Conservation (phyloP, 2,113 vertebrate species). For the Halichoeres trimaculatus region DNA sequence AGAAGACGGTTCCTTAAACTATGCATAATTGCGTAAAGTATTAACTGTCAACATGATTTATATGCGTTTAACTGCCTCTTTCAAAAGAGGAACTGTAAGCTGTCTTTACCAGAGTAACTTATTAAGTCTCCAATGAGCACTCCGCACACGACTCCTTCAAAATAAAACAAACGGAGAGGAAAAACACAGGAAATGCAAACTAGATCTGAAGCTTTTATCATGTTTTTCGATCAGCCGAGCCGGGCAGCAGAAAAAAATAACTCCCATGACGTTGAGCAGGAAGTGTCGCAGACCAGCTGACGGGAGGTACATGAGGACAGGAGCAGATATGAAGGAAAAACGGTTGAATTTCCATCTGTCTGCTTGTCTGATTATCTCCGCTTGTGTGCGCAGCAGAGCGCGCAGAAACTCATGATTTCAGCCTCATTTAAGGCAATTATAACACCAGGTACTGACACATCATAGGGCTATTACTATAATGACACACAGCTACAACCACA, state of each 20-base stretch:
- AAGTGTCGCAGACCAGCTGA: conserved; percentile 25
- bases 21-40: no score
- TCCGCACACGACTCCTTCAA: background rate
- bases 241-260: background rate
- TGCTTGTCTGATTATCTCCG: background rate
- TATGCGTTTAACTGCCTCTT: no score
- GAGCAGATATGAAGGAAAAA: background rate
- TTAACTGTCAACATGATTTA: no score
- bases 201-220: background rate
- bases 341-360: background rate
- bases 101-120: no score
- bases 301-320: background rate
- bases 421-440: background rate
- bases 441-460: background rate
- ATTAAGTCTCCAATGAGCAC: no score
- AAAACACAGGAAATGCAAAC: no score
- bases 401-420: background rate
- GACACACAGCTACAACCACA: background rate
- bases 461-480: background rate
- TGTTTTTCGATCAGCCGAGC: background rate
- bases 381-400: background rate
- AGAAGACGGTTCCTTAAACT: no score
- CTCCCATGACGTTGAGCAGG: background rate
- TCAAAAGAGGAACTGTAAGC: no score
- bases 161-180: no score